Evolutionary conservation across 2,797 vertebrate genomes (phyloP).

Genomic region (Mormyrus proboscirostris): DNA sequence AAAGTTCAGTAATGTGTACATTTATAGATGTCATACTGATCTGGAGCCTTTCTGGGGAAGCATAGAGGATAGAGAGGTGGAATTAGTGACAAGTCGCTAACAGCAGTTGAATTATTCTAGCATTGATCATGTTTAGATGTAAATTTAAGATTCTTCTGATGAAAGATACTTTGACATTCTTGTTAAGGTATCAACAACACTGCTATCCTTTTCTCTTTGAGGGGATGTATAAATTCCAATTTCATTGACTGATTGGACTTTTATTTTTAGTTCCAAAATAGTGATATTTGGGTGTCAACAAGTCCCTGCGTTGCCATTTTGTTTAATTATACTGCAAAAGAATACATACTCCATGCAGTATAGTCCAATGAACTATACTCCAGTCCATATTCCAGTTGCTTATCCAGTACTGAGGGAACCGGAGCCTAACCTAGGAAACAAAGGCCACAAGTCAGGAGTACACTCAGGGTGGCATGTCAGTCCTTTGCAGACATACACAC

Average conservation of each 20-base stretch:
- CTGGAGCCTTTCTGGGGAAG: background rate
- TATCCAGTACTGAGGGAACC: background rate
- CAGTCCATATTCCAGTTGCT: background rate
- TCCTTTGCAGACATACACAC: background rate
- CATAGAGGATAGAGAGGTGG: background rate
- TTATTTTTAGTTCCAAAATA: background rate
- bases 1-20: background rate
- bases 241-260: background rate
- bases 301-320: background rate
- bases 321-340: background rate
- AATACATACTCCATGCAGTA: background rate
- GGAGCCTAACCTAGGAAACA: background rate
- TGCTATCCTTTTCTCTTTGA: background rate
- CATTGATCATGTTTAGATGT: background rate
- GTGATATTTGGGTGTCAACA: background rate
- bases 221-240: background rate
- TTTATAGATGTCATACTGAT: background rate
- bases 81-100: background rate
- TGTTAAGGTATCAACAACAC: background rate
- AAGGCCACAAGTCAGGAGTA: background rate
- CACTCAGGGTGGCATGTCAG: background rate
- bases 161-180: background rate
- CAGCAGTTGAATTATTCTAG: background rate
- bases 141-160: background rate
- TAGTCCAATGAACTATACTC: background rate